A percentile compares a stretch with the other conserved stretches of the same genome.
Conservation (phyloP, 2,113 vertebrate species). For the Pitta sordida region DNA sequence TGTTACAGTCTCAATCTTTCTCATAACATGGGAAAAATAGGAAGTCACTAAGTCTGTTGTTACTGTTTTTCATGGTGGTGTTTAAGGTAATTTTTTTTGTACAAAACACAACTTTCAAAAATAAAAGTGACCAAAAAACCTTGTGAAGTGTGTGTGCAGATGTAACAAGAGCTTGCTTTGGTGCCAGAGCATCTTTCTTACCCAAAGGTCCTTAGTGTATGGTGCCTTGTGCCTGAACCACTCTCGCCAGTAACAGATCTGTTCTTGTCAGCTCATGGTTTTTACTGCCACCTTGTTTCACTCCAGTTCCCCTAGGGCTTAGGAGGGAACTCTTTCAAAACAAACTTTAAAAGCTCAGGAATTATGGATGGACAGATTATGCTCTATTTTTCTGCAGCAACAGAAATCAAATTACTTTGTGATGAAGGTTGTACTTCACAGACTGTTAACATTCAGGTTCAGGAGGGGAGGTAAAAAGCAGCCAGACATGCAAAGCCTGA, state of each 20-base stretch:
- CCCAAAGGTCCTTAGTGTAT: not conserved
- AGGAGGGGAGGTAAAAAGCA: not conserved
- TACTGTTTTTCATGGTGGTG: slow-evolving; percentile 48
- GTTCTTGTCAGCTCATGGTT: not conserved
- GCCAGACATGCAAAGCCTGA: slow-evolving; percentile 2
- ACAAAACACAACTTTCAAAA: slow-evolving; percentile 68
- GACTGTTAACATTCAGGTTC: rapidly evolving
- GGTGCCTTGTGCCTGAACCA: not conserved
- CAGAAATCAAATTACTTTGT: not conserved
- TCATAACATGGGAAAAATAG: slow-evolving; percentile 43
- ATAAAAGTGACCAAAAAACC: slow-evolving; percentile 63
- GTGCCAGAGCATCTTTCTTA: not conserved
- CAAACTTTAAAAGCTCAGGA: not conserved
- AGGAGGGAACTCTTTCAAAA: not conserved
- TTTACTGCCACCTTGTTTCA: not conserved
- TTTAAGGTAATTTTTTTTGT: slow-evolving; percentile 69
- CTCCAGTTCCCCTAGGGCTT: not conserved
- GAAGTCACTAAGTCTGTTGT: not conserved
- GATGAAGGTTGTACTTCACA: not conserved
- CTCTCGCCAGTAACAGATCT: not conserved
- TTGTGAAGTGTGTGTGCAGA: not conserved
- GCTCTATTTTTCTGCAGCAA: not conserved
- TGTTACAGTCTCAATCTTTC: slow-evolving; percentile 23
- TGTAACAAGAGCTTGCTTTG: not conserved
- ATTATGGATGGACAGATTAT: not conserved